Percentiles rank a stretch among this genome's conserved stretches.
Conservation (phyloP, 2,113 vertebrate genomes). For the Catharus minimus region DNA sequence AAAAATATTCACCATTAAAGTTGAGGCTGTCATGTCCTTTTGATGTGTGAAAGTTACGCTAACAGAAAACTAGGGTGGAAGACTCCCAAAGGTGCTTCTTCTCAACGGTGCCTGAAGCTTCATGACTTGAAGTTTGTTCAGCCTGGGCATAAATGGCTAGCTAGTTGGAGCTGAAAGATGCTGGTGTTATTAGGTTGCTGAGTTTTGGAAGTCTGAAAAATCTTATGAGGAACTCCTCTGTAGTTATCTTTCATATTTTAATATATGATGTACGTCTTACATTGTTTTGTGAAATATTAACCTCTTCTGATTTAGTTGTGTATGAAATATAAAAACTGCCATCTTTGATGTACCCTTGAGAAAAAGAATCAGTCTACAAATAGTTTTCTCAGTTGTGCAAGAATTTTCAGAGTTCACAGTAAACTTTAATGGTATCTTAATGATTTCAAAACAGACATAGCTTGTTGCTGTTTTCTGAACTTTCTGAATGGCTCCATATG, state of each 20-base stretch:
- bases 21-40: neutral
- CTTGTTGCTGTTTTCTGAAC: neutral
- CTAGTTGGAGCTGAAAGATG: neutral
- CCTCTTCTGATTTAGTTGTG: neutral
- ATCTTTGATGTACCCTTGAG: neutral
- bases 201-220: neutral
- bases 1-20: neutral
- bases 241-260: neutral
- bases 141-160: no score
- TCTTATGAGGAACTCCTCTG: neutral
- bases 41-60: neutral
- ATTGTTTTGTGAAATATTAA: neutral
- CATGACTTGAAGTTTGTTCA: neutral
- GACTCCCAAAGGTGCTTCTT: neutral
- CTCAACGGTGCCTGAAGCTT: neutral
- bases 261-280: neutral
- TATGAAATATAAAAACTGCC: neutral
- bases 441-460: neutral
- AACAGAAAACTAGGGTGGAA: neutral
- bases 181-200: neutral
- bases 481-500: neutral
- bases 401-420: neutral
- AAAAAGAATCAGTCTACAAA: neutral
- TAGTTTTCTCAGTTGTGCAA: neutral
- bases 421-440: neutral